A percentile compares a stretch with the other conserved stretches of the same genome.
Evolutionary conservation across 2,888 invertebrate genomes (phyloP).

Genomic region (Thymelicus lineola): DNA sequence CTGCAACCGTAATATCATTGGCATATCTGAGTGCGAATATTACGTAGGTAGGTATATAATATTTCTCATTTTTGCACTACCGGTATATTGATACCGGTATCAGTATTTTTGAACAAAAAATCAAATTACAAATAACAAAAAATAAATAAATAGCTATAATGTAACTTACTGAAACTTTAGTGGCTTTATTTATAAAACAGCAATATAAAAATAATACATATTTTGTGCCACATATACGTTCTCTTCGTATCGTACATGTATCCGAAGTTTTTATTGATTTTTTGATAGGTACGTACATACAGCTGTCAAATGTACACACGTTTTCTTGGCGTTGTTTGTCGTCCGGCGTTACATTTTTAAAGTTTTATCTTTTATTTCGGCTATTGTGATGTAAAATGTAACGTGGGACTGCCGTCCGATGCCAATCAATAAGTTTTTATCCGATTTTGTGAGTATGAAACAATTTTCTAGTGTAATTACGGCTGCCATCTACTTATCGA

Average conservation of each 20-base stretch:
- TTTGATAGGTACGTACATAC: conserved; percentile 40
- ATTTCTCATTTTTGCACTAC: no score
- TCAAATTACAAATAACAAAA: no score
- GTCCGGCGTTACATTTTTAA: conserved; percentile 76
- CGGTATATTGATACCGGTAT: no score
- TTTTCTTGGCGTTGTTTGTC: conserved; percentile 83
- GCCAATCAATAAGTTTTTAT: conserved; percentile 62
- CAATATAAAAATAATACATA: no score
- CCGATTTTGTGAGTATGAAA: conserved; percentile 64
- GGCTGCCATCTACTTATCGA: conserved; percentile 29
- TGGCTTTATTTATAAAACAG: no score
- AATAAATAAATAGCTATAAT: no score
- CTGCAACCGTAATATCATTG: no score
- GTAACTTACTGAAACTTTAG: no score
- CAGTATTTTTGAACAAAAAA: no score
- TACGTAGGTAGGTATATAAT: no score
- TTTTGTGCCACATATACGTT: no score
- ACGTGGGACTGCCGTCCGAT: conserved; percentile 61
- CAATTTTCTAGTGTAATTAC: conserved; percentile 13
- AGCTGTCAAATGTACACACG: conserved; percentile 73
- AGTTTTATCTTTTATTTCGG: conserved; percentile 68
- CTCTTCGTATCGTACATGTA: neutral
- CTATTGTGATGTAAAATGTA: conserved; percentile 74
- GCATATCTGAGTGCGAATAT: no score
- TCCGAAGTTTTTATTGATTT: conserved; percentile 43